A percentile compares a stretch with the other conserved stretches of the same genome.
Conservation (phyloP, 1,140 invertebrate genomes). For the Medauroidea extradentata region DNA sequence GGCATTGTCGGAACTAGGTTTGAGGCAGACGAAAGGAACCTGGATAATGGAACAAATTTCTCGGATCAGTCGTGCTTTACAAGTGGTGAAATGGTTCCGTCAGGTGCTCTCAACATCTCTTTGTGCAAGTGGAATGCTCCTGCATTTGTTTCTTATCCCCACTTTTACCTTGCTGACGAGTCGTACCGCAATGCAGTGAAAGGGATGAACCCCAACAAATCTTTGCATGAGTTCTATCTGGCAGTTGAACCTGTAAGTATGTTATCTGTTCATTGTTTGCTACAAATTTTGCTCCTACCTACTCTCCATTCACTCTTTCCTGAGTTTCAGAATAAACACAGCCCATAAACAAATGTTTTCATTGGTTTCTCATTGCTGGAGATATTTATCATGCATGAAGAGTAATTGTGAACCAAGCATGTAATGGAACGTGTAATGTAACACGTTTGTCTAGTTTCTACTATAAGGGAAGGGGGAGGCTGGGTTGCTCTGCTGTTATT, state of each 20-base stretch:
- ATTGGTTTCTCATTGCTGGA: neutral
- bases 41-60: conserved; percentile 3
- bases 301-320: neutral
- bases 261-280: conserved; percentile 37
- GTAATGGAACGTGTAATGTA: too few relatives aligned
- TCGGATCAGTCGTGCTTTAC: neutral
- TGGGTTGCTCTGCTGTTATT: too few relatives aligned
- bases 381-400: neutral
- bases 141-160: conserved; percentile 77
- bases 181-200: conserved; percentile 56
- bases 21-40: neutral
- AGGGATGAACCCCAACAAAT: conserved; percentile 64
- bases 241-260: conserved; percentile 62
- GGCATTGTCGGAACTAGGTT: neutral
- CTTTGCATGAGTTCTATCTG: conserved; percentile 64
- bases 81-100: conserved; percentile 32
- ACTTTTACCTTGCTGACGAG: conserved; percentile 77
- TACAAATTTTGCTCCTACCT: neutral
- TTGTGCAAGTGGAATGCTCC: conserved; percentile 69
- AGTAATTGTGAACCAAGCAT: neutral
- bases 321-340: too few relatives aligned
- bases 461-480: too few relatives aligned
- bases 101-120: conserved; percentile 62
- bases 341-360: too few relatives aligned
- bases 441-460: too few relatives aligned